These are phyloP conservation scores for Sogatella furcifera DNA, from an alignment of 1,140 invertebrate genomes.

Conservation along the genomic window DNA sequence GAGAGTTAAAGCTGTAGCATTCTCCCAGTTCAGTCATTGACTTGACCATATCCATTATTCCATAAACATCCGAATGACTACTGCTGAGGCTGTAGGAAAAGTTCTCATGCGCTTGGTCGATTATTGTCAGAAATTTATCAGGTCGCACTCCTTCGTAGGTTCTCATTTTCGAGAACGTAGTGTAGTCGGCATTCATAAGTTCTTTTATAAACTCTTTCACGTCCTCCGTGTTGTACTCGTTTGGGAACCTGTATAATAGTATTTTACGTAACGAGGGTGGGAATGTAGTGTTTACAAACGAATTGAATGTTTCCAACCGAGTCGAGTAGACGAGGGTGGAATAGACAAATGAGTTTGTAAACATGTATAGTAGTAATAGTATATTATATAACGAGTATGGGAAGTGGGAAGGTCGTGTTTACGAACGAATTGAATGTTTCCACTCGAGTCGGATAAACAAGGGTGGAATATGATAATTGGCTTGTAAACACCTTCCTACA, in stretches of 20 bases:
- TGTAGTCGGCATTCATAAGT: slow-evolving; percentile 43
- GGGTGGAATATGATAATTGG: no score
- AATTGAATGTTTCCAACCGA: no score
- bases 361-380: no score
- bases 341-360: no score
- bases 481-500: no score
- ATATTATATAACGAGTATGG: no score
- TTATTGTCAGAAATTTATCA: slow-evolving; percentile 40
- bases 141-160: slow-evolving; percentile 36
- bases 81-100: slow-evolving; percentile 19
- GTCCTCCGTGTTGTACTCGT: neutral
- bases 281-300: no score
- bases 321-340: no score
- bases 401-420: no score
- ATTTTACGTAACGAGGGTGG: no score
- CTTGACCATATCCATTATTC: neutral
- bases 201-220: neutral
- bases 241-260: neutral
- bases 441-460: no score
- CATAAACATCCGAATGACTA: slow-evolving; percentile 17
- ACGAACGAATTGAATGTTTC: no score
- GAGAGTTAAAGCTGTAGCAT: slow-evolving; percentile 52
- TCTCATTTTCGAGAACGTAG: slow-evolving; percentile 41
- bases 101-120: slow-evolving; percentile 27
- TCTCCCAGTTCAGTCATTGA: slow-evolving; percentile 52